Conservation (phyloP, 2,797 vertebrate species). For the Prionace glauca region DNA sequence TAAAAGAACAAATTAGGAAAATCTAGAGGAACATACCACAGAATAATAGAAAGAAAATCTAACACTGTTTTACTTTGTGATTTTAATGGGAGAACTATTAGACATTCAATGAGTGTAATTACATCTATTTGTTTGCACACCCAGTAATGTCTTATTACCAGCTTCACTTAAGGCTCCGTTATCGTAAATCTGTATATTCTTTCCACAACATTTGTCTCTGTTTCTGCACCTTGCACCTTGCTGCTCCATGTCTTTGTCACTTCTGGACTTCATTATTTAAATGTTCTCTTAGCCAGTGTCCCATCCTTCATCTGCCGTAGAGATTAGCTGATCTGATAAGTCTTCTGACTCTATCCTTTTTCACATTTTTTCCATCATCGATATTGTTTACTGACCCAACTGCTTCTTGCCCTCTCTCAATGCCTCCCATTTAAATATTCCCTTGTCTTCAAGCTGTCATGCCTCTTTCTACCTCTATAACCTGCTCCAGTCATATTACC, state of each 20-base stretch:
- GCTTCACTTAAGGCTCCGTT: not conserved
- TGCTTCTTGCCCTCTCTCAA: not conserved
- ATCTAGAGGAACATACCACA: not conserved
- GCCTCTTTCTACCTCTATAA: not conserved
- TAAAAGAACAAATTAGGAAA: slow-evolving; percentile 8
- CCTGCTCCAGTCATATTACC: not conserved
- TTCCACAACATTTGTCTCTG: too few relatives aligned
- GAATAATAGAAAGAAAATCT: not conserved
- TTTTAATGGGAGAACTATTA: slow-evolving; percentile 7
- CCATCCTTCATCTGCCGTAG: not conserved
- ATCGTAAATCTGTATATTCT: not conserved
- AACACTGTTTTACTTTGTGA: not conserved
- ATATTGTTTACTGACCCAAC: not conserved
- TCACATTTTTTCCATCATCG: not conserved
- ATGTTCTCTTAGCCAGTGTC: not conserved
- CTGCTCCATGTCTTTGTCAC: not conserved
- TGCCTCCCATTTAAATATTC: not conserved
- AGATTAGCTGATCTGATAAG: not conserved
- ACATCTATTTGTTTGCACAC: not conserved
- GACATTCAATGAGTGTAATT: slow-evolving; percentile 2
- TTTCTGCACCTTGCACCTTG: too few relatives aligned
- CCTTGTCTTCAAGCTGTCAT: not conserved
- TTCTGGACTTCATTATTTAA: not conserved
- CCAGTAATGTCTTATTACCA: not conserved
- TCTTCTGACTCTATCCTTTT: not conserved